phyloP scores from a whole-genome alignment of 2,888 invertebrate species.

The Apamea crenata region DNA sequence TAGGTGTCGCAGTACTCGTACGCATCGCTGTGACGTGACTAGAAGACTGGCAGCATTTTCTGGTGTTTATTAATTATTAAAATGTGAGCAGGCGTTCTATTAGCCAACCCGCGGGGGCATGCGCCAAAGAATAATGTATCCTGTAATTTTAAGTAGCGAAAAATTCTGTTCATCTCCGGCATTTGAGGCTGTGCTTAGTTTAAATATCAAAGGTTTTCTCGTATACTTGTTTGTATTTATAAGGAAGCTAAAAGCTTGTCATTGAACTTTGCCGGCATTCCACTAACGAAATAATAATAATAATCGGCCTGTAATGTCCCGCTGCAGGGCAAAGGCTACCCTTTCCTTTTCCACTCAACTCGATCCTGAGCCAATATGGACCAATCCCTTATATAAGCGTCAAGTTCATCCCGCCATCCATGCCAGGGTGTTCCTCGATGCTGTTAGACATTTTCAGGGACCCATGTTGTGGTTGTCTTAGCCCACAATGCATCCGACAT shows the following conservation, averaged over 20 bases:
- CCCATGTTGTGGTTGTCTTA: no score
- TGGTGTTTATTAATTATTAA: conserved; percentile 44
- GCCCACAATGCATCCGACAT: no score
- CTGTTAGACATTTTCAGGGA: no score
- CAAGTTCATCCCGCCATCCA: no score
- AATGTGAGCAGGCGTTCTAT: conserved; percentile 63
- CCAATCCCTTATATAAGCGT: not conserved
- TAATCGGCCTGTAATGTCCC: not conserved
- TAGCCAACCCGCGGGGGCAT: conserved; percentile 57
- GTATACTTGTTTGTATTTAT: not conserved
- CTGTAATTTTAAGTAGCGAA: conserved; percentile 51
- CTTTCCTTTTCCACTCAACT: not conserved
- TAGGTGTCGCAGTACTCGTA: no score
- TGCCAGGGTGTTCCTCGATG: no score
- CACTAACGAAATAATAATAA: not conserved
- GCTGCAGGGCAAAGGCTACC: not conserved
- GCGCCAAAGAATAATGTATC: conserved; percentile 64
- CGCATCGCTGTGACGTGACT: no score
- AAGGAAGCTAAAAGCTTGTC: not conserved
- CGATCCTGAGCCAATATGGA: not conserved
- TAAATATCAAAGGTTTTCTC: not conserved
- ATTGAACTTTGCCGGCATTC: not conserved
- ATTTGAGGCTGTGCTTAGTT: not conserved
- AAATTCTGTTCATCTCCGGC: conserved; percentile 30
- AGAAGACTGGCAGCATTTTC: no score